Percentiles rank a stretch among this genome's conserved stretches.
These are phyloP conservation scores for Ectropis grisescens DNA, from an alignment of 1,140 invertebrate species.

Conservation along the genomic window DNA sequence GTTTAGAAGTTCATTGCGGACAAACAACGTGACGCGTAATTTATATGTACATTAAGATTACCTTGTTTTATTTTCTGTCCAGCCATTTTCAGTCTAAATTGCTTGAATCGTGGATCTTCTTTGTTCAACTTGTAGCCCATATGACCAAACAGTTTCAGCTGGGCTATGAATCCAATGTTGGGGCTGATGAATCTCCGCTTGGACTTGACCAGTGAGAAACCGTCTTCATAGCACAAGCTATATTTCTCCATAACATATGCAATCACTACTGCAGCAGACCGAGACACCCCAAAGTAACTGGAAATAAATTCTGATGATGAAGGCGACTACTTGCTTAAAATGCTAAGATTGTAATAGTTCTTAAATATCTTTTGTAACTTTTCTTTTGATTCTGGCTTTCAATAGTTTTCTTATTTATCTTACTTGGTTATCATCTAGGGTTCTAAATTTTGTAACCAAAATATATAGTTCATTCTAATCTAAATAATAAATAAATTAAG, in stretches of 20 bases:
- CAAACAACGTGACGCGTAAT: no score
- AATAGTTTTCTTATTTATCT: no score
- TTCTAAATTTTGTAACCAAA: no score
- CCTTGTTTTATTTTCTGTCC: constrained; percentile 85
- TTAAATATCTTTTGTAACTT: no score
- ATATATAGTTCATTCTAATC: no score
- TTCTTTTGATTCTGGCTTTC: no score
- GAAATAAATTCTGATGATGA: no score
- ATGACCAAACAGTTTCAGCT: constrained; percentile 81
- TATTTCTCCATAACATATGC: constrained; percentile 90
- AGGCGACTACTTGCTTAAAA: no score
- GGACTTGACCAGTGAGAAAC: constrained; percentile 76
- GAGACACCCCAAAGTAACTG: constrained; percentile 86
- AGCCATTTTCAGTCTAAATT: constrained; percentile 82
- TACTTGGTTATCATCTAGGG: no score
- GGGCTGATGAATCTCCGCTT: constrained; percentile 78
- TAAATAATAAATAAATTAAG: no score
- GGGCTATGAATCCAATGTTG: constrained; percentile 82
- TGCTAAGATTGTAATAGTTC: constrained; percentile 61
- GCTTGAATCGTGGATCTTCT: constrained; percentile 80
- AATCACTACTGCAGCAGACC: constrained; percentile 86
- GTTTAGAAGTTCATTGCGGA: no score
- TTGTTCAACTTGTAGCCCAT: constrained; percentile 82
- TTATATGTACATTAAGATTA: no score
- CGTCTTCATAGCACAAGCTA: constrained; percentile 77